These are phyloP conservation scores for Callospermophilus lateralis DNA, from an alignment of 2,113 vertebrate genomes.

Conservation along the genomic window DNA sequence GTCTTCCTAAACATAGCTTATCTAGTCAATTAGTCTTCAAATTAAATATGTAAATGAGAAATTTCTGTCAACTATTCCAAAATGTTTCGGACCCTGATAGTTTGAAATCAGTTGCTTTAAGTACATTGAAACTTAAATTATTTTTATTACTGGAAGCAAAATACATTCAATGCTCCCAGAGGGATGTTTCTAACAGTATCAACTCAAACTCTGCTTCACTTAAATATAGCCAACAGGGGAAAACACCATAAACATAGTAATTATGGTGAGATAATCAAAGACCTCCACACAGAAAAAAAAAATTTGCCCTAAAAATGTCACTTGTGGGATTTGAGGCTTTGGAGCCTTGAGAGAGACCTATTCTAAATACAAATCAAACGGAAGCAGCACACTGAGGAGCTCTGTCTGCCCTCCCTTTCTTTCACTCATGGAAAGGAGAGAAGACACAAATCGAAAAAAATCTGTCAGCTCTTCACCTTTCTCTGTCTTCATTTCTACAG, in stretches of 20 bases:
- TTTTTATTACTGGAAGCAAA: conserved; percentile 74
- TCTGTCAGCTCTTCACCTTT: neutral
- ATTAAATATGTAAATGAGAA: conserved; percentile 22
- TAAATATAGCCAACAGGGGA: conserved; percentile 69
- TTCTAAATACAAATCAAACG: conserved; percentile 68
- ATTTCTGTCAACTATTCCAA: conserved; percentile 16
- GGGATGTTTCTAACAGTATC: conserved; percentile 74
- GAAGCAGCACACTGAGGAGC: neutral
- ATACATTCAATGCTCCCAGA: conserved; percentile 54
- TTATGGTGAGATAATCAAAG: conserved; percentile 81
- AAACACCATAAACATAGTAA: conserved; percentile 72
- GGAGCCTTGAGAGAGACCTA: conserved; percentile 22
- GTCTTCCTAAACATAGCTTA: neutral
- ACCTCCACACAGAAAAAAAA: conserved; percentile 55
- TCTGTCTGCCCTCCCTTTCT: conserved; percentile 10
- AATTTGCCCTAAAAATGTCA: conserved; percentile 77
- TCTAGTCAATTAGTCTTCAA: conserved; percentile 13
- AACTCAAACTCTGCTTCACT: conserved; percentile 71
- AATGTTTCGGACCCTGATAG: conserved; percentile 49
- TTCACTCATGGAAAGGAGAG: conserved; percentile 11
- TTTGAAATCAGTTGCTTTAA: conserved; percentile 60
- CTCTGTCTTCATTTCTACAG: neutral
- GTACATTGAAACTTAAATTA: conserved; percentile 67
- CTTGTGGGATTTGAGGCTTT: conserved; percentile 78
- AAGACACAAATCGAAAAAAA: neutral